phyloP scores from a whole-genome alignment of 53 echinoderm and acorn worm species.

The Paelopatides confundens region DNA sequence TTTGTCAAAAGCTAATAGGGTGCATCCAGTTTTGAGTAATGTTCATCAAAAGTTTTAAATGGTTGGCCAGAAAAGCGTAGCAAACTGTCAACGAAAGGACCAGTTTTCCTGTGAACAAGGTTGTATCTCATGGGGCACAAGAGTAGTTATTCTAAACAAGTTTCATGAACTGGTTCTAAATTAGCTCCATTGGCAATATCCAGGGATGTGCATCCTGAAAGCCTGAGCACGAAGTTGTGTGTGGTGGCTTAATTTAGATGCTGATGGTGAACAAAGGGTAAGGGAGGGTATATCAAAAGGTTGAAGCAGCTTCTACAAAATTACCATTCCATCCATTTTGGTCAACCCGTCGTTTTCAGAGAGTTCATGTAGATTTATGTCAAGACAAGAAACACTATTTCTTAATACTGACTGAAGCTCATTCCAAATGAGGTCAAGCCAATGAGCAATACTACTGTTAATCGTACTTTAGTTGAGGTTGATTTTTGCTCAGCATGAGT shows the following conservation, averaged over 20 bases:
- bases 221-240: too few species aligned
- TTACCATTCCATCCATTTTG: too few species aligned
- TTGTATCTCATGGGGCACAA: constrained; percentile 60
- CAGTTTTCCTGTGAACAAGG: constrained; percentile 23
- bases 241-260: constrained; percentile 51
- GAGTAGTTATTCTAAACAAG: too few species aligned
- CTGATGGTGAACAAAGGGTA: too few species aligned
- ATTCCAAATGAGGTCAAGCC: constrained; percentile 68
- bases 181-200: constrained; percentile 60
- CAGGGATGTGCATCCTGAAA: constrained; percentile 51
- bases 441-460: constrained; percentile 63
- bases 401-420: constrained; percentile 61
- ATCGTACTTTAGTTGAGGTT: constrained; percentile 66
- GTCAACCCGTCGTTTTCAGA: too few species aligned
- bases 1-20: constrained; percentile 17
- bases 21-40: constrained; percentile 19
- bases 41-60: too few species aligned
- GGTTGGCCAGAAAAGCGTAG: too few species aligned
- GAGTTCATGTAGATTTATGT: constrained; percentile 68
- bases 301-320: constrained; percentile 49
- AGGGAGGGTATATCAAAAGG: constrained; percentile 35
- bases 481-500: constrained; percentile 61
- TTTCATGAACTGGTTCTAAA: too few species aligned
- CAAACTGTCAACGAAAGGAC: too few species aligned
- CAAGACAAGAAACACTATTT: constrained; percentile 55